A percentile compares a stretch with the other conserved stretches of the same genome.
Evolutionary conservation across 1,140 invertebrate species (phyloP).

Genomic region (Drosophila gunungcola): DNA sequence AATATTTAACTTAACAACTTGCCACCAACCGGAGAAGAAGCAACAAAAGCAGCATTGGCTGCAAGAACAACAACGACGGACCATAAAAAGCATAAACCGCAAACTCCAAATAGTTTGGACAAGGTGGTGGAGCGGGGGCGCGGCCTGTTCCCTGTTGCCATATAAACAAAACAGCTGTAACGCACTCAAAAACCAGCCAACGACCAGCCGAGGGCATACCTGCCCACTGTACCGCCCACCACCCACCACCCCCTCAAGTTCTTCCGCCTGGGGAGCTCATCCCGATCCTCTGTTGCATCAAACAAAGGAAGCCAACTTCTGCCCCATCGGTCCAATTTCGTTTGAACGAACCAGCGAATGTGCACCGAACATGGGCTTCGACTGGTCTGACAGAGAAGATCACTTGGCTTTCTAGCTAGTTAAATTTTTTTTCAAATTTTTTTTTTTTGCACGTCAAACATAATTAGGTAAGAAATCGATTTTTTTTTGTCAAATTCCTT

Average conservation of each 20-base stretch:
- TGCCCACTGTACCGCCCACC: conserved; percentile 11
- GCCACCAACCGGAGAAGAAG: conserved; percentile 57
- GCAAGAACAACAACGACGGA: conserved; percentile 26
- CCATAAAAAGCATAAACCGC: conserved; percentile 76
- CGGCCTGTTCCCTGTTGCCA: conserved; percentile 3
- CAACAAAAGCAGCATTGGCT: conserved; percentile 38
- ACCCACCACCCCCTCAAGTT: not conserved
- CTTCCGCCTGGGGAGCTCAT: conserved; percentile 9
- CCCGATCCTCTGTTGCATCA: conserved; percentile 22
- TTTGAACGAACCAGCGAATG: conserved; percentile 38
- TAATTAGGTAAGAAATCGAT: too few relatives aligned
- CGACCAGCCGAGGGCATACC: conserved; percentile 39
- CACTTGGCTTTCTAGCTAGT: not conserved
- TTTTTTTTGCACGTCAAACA: too few relatives aligned
- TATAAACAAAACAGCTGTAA: conserved; percentile 67
- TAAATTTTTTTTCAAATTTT: too few relatives aligned
- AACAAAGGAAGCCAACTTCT: conserved; percentile 75
- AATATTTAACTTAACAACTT: conserved; percentile 81
- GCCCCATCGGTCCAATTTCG: conserved; percentile 46
- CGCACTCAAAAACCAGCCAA: conserved; percentile 45
- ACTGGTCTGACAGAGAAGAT: conserved; percentile 42
- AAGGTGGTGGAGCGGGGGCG: conserved; percentile 32
- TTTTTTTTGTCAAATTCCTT: too few relatives aligned
- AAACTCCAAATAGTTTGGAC: conserved; percentile 44
- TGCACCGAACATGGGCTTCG: conserved; percentile 47